phyloP scores from a whole-genome alignment of 2,888 invertebrate species.

The Cephus sareptanus region DNA sequence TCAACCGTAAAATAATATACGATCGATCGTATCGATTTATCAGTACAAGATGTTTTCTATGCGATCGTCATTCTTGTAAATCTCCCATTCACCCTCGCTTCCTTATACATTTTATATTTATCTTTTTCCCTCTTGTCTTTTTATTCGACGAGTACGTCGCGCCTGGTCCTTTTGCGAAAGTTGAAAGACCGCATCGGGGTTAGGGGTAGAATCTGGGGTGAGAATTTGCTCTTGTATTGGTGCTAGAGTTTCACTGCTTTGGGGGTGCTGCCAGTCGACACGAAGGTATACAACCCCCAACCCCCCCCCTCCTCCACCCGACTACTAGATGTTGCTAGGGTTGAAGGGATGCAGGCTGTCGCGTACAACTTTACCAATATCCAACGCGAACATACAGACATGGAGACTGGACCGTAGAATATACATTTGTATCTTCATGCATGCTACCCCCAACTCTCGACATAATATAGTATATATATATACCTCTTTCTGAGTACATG shows the following conservation, averaged over 20 bases:
- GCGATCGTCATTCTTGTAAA: background rate
- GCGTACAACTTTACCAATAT: conserved; percentile 64
- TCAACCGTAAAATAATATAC: background rate
- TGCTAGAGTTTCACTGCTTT: conserved; percentile 12
- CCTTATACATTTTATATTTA: background rate
- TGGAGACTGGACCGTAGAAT: conserved; percentile 19
- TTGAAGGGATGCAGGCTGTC: conserved; percentile 49
- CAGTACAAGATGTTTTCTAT: background rate
- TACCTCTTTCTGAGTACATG: background rate
- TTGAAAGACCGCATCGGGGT: conserved; percentile 33
- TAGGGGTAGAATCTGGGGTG: conserved; percentile 30
- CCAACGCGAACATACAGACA: conserved; percentile 43
- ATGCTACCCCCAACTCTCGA: background rate
- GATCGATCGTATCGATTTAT: background rate
- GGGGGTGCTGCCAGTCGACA: conserved; percentile 30
- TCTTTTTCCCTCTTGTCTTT: background rate
- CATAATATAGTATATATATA: background rate
- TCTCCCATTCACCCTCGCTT: background rate
- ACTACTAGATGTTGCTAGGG: conserved; percentile 7
- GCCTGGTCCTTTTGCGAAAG: conserved; percentile 25
- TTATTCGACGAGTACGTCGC: background rate
- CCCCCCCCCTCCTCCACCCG: background rate
- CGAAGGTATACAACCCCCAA: background rate
- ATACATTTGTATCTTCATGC: conserved; percentile 22
- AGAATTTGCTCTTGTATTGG: conserved; percentile 35